Evolutionary conservation across 2,888 invertebrate genomes (phyloP), one percentile per base, ranked within the genome.

Genomic region (Mesochorus sp.): DNA sequence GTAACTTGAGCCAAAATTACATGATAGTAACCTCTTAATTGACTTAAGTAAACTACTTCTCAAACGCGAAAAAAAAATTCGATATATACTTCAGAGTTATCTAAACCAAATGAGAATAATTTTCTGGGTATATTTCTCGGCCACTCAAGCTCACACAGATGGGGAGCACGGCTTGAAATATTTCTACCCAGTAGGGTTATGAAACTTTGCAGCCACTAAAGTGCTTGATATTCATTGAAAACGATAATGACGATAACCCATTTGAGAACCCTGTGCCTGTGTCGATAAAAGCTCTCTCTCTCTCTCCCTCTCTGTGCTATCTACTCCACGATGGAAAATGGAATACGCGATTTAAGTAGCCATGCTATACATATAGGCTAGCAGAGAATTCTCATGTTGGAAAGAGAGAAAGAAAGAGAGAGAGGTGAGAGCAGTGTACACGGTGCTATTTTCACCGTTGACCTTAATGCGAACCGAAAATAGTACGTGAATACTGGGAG

Each of bases 401-500:
- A 19, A 26, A 17, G 51, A 28, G 51, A 21, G 26, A 51, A 47
- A 44, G 10, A 24, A 44, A 10, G 42, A 64, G 39, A 37, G 57
- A 37, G 26, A 19, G 24, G 53, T 26, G 31, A 47, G 62, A 37
- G 39, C 5, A 42, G 64, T 14, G 42, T 66, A 53, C 72, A 21
- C 47, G 59, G 57, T 49, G 76, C 81, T 83, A 83, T 83, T 83
- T 81, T 66, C 57, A 71, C 73, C 62, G 75, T 75, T 81, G 83
- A 81, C 83, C 83, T 81, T 83, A 81, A 81, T 83, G 81, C 80
- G 64, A 44, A 78, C 81, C 80, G 53, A 81, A 81, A 82, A 80
- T 80, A 80, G 81, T 73, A 39, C 42, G 12, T 26, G 51, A 67
- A 80, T 66, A 39, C 19, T 37, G 39, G 19, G 47, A 66, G 66